phyloP scores from a whole-genome alignment of 1,140 invertebrate genomes.

The Atta texana region DNA sequence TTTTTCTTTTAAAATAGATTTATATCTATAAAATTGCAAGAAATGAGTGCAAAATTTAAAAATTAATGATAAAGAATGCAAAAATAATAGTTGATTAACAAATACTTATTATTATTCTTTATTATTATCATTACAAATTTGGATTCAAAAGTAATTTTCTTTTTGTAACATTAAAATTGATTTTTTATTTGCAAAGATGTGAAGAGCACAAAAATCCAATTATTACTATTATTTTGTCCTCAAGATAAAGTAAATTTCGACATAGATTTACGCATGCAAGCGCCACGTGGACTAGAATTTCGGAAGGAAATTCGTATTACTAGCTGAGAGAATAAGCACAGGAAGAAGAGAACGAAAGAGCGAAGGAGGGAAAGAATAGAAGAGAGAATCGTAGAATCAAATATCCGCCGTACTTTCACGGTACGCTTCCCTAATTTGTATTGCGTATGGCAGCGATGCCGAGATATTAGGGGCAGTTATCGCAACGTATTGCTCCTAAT shows the following conservation, averaged over 20 bases:
- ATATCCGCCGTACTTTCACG: constrained; percentile 75
- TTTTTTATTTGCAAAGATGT: not conserved
- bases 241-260: constrained; percentile 41
- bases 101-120: not conserved
- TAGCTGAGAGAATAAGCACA: not conserved
- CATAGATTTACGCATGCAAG: not conserved
- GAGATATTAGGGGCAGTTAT: constrained; percentile 85
- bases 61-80: not conserved
- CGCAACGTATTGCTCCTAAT: constrained; percentile 86
- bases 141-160: not conserved
- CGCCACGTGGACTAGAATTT: constrained; percentile 27
- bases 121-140: not conserved
- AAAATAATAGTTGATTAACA: not conserved
- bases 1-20: not conserved
- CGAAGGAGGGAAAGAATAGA: not conserved
- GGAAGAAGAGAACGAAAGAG: not conserved
- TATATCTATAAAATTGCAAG: not conserved
- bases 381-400: constrained; percentile 75
- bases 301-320: constrained; percentile 20
- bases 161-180: not conserved
- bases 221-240: not conserved
- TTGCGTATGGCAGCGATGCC: constrained; percentile 81
- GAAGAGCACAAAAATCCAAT: not conserved
- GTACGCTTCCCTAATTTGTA: constrained; percentile 84
- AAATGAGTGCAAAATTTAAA: constrained; percentile 3